Conservation (phyloP, 2,888 invertebrate species). For the Synanthedon andrenaeformis region DNA sequence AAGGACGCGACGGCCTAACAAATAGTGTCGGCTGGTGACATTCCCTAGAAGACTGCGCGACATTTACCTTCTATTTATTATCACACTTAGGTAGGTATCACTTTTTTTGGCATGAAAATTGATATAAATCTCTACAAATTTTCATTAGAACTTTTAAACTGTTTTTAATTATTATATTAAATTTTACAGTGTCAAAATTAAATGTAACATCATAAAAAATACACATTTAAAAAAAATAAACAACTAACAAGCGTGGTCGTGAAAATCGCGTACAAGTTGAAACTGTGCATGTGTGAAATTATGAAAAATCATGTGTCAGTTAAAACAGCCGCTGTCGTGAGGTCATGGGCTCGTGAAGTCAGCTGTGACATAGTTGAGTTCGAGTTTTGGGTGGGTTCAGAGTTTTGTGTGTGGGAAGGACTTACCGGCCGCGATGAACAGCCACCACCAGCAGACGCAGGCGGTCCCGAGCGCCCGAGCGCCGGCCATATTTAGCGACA, state of each 20-base stretch:
- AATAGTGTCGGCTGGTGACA: constrained; percentile 24
- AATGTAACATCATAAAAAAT: too few relatives aligned
- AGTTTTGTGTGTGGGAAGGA: constrained; percentile 16
- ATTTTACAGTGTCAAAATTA: too few relatives aligned
- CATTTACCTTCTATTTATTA: too few relatives aligned
- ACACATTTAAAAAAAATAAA: not conserved
- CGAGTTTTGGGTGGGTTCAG: constrained; percentile 1
- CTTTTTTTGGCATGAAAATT: too few relatives aligned
- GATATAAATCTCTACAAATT: too few relatives aligned
- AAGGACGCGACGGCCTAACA: constrained; percentile 27
- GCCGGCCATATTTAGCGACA: constrained; percentile 67
- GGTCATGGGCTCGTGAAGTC: constrained; percentile 23
- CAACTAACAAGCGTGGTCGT: not conserved
- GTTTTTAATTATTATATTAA: too few relatives aligned
- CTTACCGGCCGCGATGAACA: constrained; percentile 66
- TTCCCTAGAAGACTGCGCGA: constrained; percentile 10
- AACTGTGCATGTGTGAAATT: constrained; percentile 12
- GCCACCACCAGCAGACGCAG: constrained; percentile 68
- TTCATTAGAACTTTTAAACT: too few relatives aligned
- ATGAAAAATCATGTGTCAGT: constrained; percentile 30
- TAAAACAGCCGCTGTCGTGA: constrained; percentile 15
- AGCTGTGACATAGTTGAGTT: constrained; percentile 31
- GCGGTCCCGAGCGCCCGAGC: constrained; percentile 69
- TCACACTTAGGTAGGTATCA: too few relatives aligned
- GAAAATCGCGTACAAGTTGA: too few relatives aligned